A percentile compares a stretch with the other conserved stretches of the same genome.
phyloP scores from a whole-genome alignment of 2,797 vertebrate genomes.

The Cephalopachus bancanus region DNA sequence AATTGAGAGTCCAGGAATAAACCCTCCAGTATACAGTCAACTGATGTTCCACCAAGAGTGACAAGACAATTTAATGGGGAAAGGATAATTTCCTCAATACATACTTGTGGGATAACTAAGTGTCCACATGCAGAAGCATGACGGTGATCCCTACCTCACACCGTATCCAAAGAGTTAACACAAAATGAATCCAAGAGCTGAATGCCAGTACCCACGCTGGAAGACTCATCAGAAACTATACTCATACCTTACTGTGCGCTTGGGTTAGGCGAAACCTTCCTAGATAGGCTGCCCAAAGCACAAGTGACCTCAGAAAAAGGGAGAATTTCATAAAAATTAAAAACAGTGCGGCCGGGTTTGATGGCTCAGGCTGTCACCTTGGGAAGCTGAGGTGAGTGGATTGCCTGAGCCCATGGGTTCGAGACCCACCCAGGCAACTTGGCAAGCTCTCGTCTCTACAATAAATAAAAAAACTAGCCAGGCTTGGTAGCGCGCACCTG shows the following conservation, averaged over 20 bases:
- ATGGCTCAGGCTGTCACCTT: no score
- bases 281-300: not conserved
- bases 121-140: not conserved
- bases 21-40: not conserved
- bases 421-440: no score
- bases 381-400: no score
- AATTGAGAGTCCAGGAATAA: not conserved
- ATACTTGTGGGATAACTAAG: not conserved
- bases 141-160: not conserved
- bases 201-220: not conserved
- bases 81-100: not conserved
- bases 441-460: no score
- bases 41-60: not conserved
- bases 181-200: not conserved
- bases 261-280: not conserved
- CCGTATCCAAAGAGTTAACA: not conserved
- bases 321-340: not conserved
- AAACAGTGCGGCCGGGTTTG: not conserved
- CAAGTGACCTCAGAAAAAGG: not conserved
- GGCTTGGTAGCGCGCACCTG: no score
- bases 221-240: not conserved
- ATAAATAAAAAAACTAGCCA: no score
- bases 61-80: not conserved
- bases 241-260: not conserved
- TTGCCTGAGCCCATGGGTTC: no score